Base-by-base conservation (phyloP, 2,113 vertebrate species). In the Poeciliopsis turrubarensis region DNA sequence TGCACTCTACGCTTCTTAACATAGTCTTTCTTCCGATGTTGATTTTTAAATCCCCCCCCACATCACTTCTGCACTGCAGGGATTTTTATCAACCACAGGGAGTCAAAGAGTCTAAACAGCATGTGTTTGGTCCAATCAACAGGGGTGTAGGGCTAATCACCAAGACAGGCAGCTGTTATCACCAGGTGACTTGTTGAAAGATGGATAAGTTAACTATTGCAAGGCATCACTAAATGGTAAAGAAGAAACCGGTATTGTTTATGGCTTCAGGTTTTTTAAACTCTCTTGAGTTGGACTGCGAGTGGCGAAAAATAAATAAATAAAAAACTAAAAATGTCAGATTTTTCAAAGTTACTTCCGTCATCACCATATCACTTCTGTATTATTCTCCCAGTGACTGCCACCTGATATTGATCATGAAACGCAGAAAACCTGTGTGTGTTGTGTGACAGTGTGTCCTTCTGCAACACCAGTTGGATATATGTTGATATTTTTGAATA, bases 141-240 rank as follows among this genome's bases (percentile, higher is more conserved):
- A 83, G 82, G 86, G 82, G 80, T 83, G 76, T 61, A 63, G 81
- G 4, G 29, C 79, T 89, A 86, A 91, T 89, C 79, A 90, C 80
- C 69, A 79, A 85, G 81, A 80, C 76, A 77, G 64, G 72, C 81
- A 78, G 81, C 72, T 77, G 51, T 80, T 85, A 89, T 88, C 84
- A 83, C 79, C 68, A 57, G 80, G 84, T 79, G 74, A 79, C 68
- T n/a, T 70, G 70, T 4, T 1, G 30, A 26, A 83, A 78, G 76
- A 75, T 32, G 68, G 68, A 37, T 22, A 8, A 44, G 68, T 54
- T 68, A 86, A 75, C 78, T 19, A 60, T 66, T 70, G 74, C 65
- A 60, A 54, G 63, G 61, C 31, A 68, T 17, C 57, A 17, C 70
- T 29, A 61, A 65, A 62, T 32, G 37, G 64, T 1, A 32, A 30